Conservation (phyloP, 2,113 vertebrate genomes). For the Prolemur simus region DNA sequence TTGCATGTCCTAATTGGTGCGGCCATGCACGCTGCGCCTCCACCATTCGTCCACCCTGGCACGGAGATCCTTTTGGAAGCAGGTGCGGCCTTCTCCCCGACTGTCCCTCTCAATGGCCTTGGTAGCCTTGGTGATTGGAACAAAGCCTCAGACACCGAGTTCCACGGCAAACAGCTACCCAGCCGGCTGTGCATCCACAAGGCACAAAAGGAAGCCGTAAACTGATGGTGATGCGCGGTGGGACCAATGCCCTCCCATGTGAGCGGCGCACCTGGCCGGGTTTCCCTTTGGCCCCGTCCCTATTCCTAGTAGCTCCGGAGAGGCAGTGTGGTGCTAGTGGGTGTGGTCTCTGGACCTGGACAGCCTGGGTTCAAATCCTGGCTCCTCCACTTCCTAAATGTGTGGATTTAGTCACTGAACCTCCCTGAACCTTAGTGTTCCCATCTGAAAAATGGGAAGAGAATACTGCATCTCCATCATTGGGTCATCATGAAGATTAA, state of each 20-base stretch:
- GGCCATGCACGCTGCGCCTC: background rate
- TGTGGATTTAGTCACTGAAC: background rate
- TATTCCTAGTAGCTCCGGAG: background rate
- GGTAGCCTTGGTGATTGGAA: constrained; percentile 19
- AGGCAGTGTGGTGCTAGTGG: fast-evolving
- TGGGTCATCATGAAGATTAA: background rate
- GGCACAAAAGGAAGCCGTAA: background rate
- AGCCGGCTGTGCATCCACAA: background rate
- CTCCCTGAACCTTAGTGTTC: background rate
- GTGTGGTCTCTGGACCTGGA: background rate
- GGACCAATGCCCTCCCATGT: background rate
- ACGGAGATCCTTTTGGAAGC: background rate
- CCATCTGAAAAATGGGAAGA: background rate
- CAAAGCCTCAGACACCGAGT: background rate
- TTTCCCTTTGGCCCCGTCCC: background rate
- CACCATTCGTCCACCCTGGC: background rate
- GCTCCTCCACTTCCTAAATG: background rate
- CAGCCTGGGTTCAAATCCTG: background rate
- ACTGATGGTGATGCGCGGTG: background rate
- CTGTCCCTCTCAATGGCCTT: background rate
- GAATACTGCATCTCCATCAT: fast-evolving
- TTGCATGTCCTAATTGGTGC: background rate
- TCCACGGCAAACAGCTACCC: background rate
- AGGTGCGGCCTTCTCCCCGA: background rate
- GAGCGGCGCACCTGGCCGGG: background rate